These are phyloP conservation scores for Synergus itoensis DNA, from an alignment of 2,888 invertebrate species.

Conservation along the genomic window DNA sequence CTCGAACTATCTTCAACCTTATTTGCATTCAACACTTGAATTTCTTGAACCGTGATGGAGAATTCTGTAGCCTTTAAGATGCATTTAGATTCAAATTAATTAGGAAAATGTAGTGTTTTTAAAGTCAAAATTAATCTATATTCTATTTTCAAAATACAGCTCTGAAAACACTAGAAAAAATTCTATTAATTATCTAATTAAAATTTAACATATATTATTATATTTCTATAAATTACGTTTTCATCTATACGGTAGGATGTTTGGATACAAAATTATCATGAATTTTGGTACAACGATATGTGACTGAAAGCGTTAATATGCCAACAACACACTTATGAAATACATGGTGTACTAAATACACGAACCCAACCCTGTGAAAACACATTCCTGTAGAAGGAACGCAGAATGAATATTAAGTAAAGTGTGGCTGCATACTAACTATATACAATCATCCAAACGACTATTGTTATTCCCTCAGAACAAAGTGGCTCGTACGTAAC, in stretches of 20 bases:
- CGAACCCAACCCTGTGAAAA: conserved; percentile 25
- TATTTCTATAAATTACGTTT: background rate
- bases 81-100: background rate
- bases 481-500: conserved; percentile 3
- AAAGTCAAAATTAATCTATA: too few species aligned
- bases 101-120: too few species aligned
- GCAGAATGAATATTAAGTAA: conserved; percentile 44
- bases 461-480: conserved; percentile 19
- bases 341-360: conserved; percentile 54
- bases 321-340: conserved; percentile 47
- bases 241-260: background rate
- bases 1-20: conserved; percentile 15
- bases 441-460: conserved; percentile 2
- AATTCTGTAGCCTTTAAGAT: background rate
- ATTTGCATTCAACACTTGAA: background rate
- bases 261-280: background rate
- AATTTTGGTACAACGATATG: background rate
- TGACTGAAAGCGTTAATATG: conserved; percentile 47
- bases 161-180: too few species aligned
- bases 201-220: background rate
- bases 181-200: too few species aligned
- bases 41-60: background rate
- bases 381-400: conserved; percentile 40
- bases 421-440: conserved; percentile 21
- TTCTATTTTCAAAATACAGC: too few species aligned